Base-by-base conservation (phyloP, 2,888 invertebrate species). In the Ectropis crepuscularia region DNA sequence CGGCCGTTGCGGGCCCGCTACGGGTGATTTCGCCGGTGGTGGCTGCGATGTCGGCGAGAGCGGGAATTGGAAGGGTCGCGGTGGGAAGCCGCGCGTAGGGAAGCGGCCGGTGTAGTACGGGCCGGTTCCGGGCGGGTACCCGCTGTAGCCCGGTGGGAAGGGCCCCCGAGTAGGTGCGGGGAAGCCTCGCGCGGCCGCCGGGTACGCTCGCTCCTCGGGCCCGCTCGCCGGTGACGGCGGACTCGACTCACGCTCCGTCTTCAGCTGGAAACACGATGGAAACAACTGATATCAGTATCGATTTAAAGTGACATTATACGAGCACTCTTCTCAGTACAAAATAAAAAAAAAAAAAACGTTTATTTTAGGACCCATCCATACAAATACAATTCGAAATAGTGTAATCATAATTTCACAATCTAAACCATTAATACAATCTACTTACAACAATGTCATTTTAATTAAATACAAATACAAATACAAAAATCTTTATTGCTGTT, bases 51-150 rank as follows among this genome's bases (percentile, higher is more conserved):
- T 46, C 39, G 42, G 58, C 10, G 42, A 60, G 10, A 53, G 54
- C 10, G 61, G 64, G 57, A 53, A 57, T 6, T 75, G 77, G 51
- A 77, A 76, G 9, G 82, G 81, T 4, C 89, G 54, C 83, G 86
- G 82, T 43, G 80, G 80, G n/a, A 76, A 42, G 0, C 55, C 55
- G n/a, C 55, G 46, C 2, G 16, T 28, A 28, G 16, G 16, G 4
- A 28, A 28, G 12, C 54, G 46, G 55, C 16, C 39, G 11, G 54
- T 38, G 41, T 47, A 47, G 5, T 46, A 46, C 10, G 28, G 28
- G 36, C 45, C 69, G 8, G 75, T 71, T 5, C 72, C 62, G 0
- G 65, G 69, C 0, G 65, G 67, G 9, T 57, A 68, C 0, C 67
- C 6, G 12, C 5, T 46, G 49, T 0, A 43, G 54, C 42, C 43